Conservation (phyloP, 64 coral and sea anemone genomes). For the Astreopora myriophthalma region DNA sequence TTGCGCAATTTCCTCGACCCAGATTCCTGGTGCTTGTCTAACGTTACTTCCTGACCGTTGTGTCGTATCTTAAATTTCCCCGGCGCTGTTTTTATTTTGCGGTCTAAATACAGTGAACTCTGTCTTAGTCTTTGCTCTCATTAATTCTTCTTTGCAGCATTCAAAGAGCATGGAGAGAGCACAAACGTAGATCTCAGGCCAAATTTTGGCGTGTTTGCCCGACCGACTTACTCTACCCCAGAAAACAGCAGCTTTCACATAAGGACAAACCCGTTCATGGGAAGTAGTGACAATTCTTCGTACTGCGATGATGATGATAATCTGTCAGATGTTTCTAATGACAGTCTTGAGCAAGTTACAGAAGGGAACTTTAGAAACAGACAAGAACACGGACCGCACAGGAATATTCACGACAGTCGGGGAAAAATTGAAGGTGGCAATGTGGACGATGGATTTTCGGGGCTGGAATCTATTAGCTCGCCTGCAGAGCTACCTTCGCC, state of each 20-base stretch:
- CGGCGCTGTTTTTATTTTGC: neutral
- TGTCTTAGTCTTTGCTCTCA: neutral
- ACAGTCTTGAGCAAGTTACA: conserved; percentile 84
- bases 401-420: conserved; percentile 1
- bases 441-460: conserved; percentile 38
- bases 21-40: too few species aligned
- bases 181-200: conserved; percentile 56
- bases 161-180: conserved; percentile 93
- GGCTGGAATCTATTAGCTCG: conserved; percentile 63
- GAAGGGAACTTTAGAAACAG: conserved; percentile 14
- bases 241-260: conserved; percentile 51
- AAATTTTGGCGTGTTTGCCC: conserved; percentile 30
- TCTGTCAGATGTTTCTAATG: conserved; percentile 82
- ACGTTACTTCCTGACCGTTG: too few species aligned
- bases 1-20: too few species aligned
- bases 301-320: conserved; percentile 58
- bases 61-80: too few species aligned
- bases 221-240: neutral
- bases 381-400: conserved; percentile 9
- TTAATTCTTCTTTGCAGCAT: conserved; percentile 72
- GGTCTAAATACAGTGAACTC: too few species aligned
- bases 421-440: conserved; percentile 19
- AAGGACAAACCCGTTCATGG: conserved; percentile 87
- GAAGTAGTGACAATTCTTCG: neutral
- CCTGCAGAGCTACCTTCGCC: conserved; percentile 80